Conservation (phyloP, 2,888 invertebrate species). For the Chrysina gloriosa region DNA sequence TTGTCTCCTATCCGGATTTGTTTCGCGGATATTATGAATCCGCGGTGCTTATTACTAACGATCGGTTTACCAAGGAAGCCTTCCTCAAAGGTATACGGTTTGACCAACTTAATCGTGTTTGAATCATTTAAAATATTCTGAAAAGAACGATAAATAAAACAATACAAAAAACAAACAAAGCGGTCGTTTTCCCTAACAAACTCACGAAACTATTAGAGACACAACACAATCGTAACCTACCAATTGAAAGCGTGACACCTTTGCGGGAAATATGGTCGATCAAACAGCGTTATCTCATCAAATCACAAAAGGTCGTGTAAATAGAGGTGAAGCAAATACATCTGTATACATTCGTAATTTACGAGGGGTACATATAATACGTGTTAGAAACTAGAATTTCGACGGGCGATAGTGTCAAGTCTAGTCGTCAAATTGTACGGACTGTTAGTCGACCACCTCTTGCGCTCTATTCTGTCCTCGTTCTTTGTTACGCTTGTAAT, state of each 20-base stretch:
- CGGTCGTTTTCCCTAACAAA: not conserved
- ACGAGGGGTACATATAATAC: constrained; percentile 13
- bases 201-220: not conserved
- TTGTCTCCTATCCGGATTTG: no score
- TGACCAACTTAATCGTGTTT: no score
- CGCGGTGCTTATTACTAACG: no score
- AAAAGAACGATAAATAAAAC: not conserved
- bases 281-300: constrained; percentile 30
- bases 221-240: not conserved
- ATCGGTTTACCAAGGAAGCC: no score
- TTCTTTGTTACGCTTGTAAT: not conserved
- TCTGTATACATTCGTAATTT: constrained; percentile 28
- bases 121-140: no score
- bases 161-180: not conserved
- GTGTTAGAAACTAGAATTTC: constrained; percentile 13
- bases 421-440: constrained; percentile 1
- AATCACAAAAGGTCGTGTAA: constrained; percentile 31
- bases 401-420: not conserved
- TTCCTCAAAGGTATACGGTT: no score
- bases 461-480: not conserved
- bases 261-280: constrained; percentile 31
- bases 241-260: constrained; percentile 34
- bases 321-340: constrained; percentile 27
- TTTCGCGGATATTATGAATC: no score
- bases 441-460: not conserved